These are phyloP conservation scores for Bursaphelenchus mucronatus DNA, from an alignment of 1,140 invertebrate genomes.

Conservation along the genomic window DNA sequence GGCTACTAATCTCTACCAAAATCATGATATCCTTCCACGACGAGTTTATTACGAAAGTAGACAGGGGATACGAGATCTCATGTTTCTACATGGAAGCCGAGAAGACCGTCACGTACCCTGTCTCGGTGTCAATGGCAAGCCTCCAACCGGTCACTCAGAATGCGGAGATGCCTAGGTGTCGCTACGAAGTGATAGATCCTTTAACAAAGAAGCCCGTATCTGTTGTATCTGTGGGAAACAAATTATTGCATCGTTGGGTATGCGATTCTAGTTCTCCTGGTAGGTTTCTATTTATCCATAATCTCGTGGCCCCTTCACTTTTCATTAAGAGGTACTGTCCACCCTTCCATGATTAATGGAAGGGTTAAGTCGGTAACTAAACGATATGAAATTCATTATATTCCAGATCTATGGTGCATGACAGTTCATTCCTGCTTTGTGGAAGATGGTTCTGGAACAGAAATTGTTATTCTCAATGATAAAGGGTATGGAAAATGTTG, in stretches of 20 bases:
- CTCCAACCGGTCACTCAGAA: slow-evolving; percentile 53
- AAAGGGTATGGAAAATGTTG: slow-evolving; percentile 56
- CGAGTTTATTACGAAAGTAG: slow-evolving; percentile 54
- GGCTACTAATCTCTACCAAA: slow-evolving; percentile 56
- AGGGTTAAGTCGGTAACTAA: slow-evolving; percentile 1
- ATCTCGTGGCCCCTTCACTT: too few relatives aligned
- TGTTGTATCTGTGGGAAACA: slow-evolving; percentile 54
- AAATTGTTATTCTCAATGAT: slow-evolving; percentile 54
- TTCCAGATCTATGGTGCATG: slow-evolving; percentile 57
- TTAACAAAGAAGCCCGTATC: slow-evolving; percentile 45
- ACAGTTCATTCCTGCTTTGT: slow-evolving; percentile 51
- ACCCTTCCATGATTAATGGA: too few relatives aligned
- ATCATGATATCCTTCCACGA: slow-evolving; percentile 57
- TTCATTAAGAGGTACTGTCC: too few relatives aligned
- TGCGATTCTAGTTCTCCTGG: slow-evolving; percentile 53
- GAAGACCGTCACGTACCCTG: slow-evolving; percentile 58
- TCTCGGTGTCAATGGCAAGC: slow-evolving; percentile 47
- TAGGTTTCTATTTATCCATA: background rate
- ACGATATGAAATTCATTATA: slow-evolving; percentile 10
- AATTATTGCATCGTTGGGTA: slow-evolving; percentile 53
- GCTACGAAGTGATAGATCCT: slow-evolving; percentile 55
- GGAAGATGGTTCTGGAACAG: slow-evolving; percentile 55
- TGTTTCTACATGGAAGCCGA: slow-evolving; percentile 45
- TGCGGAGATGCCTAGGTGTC: slow-evolving; percentile 56
- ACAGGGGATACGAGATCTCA: slow-evolving; percentile 48